phyloP scores from a whole-genome alignment of 1,140 invertebrate genomes.

The Listronotus oregonensis region DNA sequence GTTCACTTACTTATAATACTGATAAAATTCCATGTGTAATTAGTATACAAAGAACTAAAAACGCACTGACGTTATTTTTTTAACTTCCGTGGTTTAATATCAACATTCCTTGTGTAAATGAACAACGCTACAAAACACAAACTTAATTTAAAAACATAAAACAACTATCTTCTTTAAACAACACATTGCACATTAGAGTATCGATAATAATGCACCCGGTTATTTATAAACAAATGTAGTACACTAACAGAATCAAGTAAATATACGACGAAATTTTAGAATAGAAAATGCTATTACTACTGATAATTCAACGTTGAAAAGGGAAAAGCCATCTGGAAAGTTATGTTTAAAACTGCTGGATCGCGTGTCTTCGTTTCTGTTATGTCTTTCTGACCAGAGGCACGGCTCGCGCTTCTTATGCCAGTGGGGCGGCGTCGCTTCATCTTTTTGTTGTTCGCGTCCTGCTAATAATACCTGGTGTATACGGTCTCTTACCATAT shows the following conservation, averaged over 20 bases:
- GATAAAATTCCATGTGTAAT: too few species aligned
- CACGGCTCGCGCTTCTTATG: slow-evolving; percentile 7
- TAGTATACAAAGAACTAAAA: too few species aligned
- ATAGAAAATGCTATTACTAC: too few species aligned
- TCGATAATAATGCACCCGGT: slow-evolving; percentile 2
- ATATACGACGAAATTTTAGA: not conserved
- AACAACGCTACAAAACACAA: not conserved
- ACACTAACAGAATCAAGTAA: too few species aligned
- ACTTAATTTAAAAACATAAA: slow-evolving; percentile 9
- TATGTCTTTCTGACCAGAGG: not conserved
- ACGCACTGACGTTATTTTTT: too few species aligned
- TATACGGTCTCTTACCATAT: slow-evolving; percentile 8
- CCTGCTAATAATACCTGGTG: slow-evolving; percentile 39
- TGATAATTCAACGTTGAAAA: not conserved
- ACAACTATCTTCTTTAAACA: slow-evolving; percentile 5
- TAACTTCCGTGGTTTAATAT: too few species aligned
- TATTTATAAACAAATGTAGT: slow-evolving; percentile 1
- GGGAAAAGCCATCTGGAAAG: not conserved
- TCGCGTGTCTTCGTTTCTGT: slow-evolving; percentile 3
- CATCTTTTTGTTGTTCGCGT: slow-evolving; percentile 45
- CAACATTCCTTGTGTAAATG: too few species aligned
- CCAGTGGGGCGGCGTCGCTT: not conserved
- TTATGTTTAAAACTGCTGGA: not conserved
- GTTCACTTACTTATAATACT: too few species aligned
- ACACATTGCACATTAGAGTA: slow-evolving; percentile 1